Evolutionary conservation across 2,113 vertebrate genomes (phyloP).

Genomic region (Anthoscopus minutus): DNA sequence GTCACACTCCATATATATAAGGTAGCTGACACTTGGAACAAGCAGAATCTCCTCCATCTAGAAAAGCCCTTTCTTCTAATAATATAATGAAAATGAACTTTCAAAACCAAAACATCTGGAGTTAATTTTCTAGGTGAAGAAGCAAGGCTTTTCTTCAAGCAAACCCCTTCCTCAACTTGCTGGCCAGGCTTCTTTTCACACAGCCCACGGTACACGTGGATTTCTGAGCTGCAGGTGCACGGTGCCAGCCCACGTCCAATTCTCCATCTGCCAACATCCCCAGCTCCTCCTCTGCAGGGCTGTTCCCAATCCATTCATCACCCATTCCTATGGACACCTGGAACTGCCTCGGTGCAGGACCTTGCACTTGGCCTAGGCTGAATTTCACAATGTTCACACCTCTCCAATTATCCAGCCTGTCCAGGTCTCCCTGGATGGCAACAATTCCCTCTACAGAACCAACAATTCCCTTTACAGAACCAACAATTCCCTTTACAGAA

Average conservation of each 20-base stretch:
- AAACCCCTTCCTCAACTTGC: not conserved
- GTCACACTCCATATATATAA: not conserved
- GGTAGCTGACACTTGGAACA: not conserved
- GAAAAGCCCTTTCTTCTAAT: not conserved
- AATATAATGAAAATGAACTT: not conserved
- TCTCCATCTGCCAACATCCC: not conserved
- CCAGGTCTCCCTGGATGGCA: not conserved
- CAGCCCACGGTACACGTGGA: accelerated
- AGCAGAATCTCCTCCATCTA: not conserved
- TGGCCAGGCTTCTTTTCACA: not conserved
- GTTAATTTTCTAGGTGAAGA: not conserved
- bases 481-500: too few relatives aligned
- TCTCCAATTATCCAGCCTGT: too few relatives aligned
- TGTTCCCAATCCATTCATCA: not conserved
- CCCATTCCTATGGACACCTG: accelerated
- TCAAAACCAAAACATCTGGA: not conserved
- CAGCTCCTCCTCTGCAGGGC: not conserved
- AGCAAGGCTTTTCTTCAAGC: accelerated
- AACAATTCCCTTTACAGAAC: too few relatives aligned
- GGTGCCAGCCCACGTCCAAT: not conserved
- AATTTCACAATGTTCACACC: accelerated
- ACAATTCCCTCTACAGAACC: accelerated
- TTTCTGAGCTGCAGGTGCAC: not conserved
- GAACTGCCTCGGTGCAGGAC: accelerated
- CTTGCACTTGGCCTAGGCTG: not conserved